phyloP scores from a whole-genome alignment of 2,797 vertebrate species.

The Arremon brunneinucha region DNA sequence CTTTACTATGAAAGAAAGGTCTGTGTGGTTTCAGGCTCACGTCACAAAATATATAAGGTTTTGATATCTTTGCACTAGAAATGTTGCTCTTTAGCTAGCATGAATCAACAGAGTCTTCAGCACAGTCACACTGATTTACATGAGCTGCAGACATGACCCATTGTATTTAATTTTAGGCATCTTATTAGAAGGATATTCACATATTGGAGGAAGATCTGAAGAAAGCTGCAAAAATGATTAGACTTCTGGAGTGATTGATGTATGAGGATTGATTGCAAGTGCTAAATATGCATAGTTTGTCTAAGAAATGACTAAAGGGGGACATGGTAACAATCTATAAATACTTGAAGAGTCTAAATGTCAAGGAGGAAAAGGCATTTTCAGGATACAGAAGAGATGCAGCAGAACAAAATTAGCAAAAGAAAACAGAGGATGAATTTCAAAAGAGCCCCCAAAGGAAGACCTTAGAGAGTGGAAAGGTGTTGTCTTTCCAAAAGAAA shows the following conservation, averaged over 20 bases:
- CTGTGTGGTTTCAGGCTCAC: neutral
- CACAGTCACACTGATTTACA: conserved; percentile 28
- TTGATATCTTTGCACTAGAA: neutral
- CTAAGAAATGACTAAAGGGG: conserved; percentile 58
- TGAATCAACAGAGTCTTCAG: neutral
- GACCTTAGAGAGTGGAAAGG: neutral
- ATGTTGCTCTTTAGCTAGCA: neutral
- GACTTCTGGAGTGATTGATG: conserved; percentile 53
- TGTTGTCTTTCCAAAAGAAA: neutral
- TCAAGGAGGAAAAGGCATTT: conserved; percentile 24
- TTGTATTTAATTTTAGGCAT: conserved; percentile 50
- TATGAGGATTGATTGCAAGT: conserved; percentile 54
- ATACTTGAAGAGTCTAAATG: conserved; percentile 54
- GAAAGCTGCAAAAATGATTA: conserved; percentile 57
- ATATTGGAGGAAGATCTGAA: conserved; percentile 52
- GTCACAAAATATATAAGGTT: neutral
- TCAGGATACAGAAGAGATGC: conserved; percentile 25
- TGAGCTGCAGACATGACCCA: conserved; percentile 17
- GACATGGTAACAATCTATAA: conserved; percentile 60
- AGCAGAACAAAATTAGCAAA: neutral
- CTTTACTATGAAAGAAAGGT: neutral
- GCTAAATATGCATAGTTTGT: conserved; percentile 65
- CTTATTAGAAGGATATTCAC: conserved; percentile 31
- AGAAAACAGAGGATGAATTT: neutral
- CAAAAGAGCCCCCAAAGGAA: neutral